Conservation (phyloP, 2,113 vertebrate species). For the Myxocyprinus asiaticus region DNA sequence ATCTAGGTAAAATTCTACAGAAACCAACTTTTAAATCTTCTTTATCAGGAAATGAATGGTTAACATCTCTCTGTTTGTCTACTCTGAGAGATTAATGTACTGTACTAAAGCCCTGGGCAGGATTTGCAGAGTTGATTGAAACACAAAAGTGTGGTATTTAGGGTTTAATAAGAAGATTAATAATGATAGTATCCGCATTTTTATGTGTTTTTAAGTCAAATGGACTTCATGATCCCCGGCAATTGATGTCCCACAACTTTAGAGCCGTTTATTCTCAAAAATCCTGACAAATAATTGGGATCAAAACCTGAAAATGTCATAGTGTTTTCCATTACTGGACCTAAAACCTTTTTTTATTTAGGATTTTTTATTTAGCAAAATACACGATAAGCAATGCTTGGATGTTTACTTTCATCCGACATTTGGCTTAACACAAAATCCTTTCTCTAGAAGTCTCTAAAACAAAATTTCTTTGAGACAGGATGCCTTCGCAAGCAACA, state of each 20-base stretch:
- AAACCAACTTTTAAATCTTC: not conserved
- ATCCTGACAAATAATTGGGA: conserved; percentile 67
- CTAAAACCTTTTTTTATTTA: conserved; percentile 58
- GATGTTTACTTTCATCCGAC: no score
- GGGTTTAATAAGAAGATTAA: conserved; percentile 75
- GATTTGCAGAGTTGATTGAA: conserved; percentile 72
- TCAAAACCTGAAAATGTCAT: conserved; percentile 63
- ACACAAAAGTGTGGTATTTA: conserved; percentile 72
- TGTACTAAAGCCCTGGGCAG: conserved; percentile 59
- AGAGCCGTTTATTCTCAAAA: conserved; percentile 54
- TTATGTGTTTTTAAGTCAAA: conserved; percentile 68
- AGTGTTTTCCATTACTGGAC: conserved; percentile 60
- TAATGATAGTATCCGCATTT: conserved; percentile 66
- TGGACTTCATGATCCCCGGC: conserved; percentile 50
- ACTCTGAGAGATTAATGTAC: conserved; percentile 45
- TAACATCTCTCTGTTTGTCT: conserved; percentile 9
- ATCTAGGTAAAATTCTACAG: not conserved
- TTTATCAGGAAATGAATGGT: not conserved
- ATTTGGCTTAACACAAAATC: conserved; percentile 63
- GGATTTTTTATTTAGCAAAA: no score
- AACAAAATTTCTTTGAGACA: no score
- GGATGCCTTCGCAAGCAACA: no score
- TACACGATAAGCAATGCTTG: conserved; percentile 23
- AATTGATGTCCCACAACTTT: conserved; percentile 44
- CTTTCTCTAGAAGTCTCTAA: no score